Evolutionary conservation across 2,113 vertebrate genomes (phyloP), one percentile per base, ranked within the genome.

Genomic region (Chaetorhynchus papuensis): DNA sequence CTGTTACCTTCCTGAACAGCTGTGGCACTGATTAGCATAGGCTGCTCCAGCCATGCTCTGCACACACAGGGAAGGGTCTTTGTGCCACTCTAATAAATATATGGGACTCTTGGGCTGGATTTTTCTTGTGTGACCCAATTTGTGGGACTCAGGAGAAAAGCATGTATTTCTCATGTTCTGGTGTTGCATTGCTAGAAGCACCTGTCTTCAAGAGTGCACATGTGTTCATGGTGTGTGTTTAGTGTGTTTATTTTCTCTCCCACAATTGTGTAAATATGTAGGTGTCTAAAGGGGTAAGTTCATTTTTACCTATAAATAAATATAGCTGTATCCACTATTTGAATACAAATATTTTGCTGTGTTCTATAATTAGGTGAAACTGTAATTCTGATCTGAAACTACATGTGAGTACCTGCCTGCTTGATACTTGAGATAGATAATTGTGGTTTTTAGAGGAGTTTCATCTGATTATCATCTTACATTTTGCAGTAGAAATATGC

Each of bases 1-100:
- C 30, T 17, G 84, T 83, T 91, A 59, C 85, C 96, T 71, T 86
- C 90, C 91, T 54, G 78, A 93, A 4, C 88, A 89, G 52, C 83
- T 77, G 52, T 65, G 75, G 70, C 78, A 28, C 30, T 79, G 90
- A 44, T 87, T 21, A 69, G 49, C 26, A 4, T 19, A 37, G 33
- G 56, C 61, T 86, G 90, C 80, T 91, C 87, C 87, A 75, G 37
- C 52, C 71, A 50, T 15, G 21, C 56, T 90, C 47, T 71, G 60
- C 77, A 60, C 31, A 27, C 80, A 24, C 15, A 18, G 42, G 66
- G 76, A 92, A 87, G 52, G 53, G 57, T 56, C 53, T 47, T 64
- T 50, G 70, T 82, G 28, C 64, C 47, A 44, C 53, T 80, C 30
- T 8, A 56, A 89, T 10, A 77, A 93, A 74, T 11, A 52, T 37